These are phyloP conservation scores for Verasper variegatus DNA, from an alignment of 2,113 vertebrate genomes.

Conservation along the genomic window DNA sequence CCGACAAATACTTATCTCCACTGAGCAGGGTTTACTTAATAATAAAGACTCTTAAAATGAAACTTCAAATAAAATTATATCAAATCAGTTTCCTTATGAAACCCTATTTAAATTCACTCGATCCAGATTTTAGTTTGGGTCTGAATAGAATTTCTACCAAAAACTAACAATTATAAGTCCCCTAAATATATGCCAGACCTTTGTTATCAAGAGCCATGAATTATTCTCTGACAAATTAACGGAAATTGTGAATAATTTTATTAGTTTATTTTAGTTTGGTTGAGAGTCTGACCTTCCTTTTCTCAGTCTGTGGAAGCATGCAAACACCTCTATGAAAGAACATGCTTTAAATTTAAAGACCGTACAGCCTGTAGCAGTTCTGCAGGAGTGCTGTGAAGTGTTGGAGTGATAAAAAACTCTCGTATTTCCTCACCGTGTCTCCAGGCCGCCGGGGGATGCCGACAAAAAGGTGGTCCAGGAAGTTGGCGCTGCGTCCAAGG, in stretches of 20 bases:
- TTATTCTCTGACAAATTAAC: too few species aligned
- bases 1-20: too few species aligned
- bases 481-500: slow-evolving; percentile 95
- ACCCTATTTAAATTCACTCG: too few species aligned
- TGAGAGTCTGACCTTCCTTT: neutral
- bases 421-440: slow-evolving; percentile 83
- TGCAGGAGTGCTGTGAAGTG: neutral
- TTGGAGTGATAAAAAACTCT: neutral
- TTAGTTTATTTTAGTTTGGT: neutral
- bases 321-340: neutral
- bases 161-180: too few species aligned
- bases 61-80: neutral
- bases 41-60: too few species aligned
- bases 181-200: too few species aligned
- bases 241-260: too few species aligned
- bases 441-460: slow-evolving; percentile 91
- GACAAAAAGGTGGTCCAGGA: slow-evolving; percentile 94
- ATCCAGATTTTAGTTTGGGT: too few species aligned
- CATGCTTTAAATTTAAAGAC: neutral
- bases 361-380: neutral
- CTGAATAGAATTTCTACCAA: too few species aligned
- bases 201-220: too few species aligned
- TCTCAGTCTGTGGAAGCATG: neutral
- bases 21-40: too few species aligned
- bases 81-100: too few species aligned